Conservation (phyloP, 1,140 invertebrate genomes). For the Proctacanthus coquilletti region DNA sequence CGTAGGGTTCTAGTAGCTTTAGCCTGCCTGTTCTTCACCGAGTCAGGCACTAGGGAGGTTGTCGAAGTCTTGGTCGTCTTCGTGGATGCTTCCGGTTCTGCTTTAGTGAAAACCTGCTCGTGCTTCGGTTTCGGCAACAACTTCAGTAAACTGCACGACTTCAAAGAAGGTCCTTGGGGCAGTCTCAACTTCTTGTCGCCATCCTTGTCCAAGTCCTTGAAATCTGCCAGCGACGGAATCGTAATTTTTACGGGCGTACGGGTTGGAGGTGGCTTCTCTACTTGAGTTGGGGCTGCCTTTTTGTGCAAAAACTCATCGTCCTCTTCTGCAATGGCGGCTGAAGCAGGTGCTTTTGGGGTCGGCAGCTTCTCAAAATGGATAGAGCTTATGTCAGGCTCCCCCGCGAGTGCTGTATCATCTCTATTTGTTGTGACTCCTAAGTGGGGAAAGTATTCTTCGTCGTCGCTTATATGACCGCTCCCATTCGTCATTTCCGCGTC, state of each 20-base stretch:
- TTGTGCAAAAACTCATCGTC: constrained; percentile 44
- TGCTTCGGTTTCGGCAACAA: constrained; percentile 38
- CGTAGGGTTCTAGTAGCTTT: background rate
- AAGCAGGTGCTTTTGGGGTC: constrained; percentile 9
- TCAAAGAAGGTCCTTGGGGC: constrained; percentile 1
- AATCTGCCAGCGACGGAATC: constrained; percentile 31
- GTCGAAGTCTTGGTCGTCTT: background rate
- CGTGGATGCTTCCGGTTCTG: constrained; percentile 19
- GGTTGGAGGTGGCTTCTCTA: constrained; percentile 9
- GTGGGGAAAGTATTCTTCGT: constrained; percentile 18
- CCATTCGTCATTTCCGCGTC: constrained; percentile 6
- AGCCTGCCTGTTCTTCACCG: constrained; percentile 17
- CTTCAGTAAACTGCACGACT: constrained; percentile 32
- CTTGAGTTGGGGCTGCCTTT: constrained; percentile 26
- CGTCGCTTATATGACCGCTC: constrained; percentile 22
- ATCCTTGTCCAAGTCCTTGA: constrained; percentile 36
- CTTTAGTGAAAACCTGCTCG: constrained; percentile 16
- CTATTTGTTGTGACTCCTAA: constrained; percentile 6
- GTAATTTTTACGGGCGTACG: constrained; percentile 25
- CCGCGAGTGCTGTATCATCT: constrained; percentile 15
- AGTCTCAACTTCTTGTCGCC: constrained; percentile 14
- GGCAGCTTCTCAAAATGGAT: constrained; percentile 19
- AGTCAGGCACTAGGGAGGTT: constrained; percentile 14
- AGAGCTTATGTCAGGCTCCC: constrained; percentile 22
- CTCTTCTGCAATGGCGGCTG: constrained; percentile 28